Base-by-base conservation (phyloP, 1,140 invertebrate species). In the Papilio aristodemus region DNA sequence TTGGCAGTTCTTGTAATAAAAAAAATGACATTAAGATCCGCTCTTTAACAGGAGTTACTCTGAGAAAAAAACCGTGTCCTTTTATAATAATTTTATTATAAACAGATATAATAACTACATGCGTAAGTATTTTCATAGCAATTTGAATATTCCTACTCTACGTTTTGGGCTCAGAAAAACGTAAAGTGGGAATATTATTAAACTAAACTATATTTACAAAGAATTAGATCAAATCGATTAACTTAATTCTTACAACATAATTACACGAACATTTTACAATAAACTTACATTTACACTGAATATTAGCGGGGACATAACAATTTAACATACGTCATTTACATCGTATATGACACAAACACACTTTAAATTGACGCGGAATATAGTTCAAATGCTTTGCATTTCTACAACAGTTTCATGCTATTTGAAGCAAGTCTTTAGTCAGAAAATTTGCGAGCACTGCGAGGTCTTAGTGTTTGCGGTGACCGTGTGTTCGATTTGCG, bases 401-500 rank as follows among this genome's bases (percentile, higher is more conserved):
- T 91, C 89, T 39, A 89, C 64, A 77, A 76, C 81, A 46, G 69
- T 76, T 71, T 90, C 84, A 27, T 85, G 89, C 85, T 91, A 91
- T 85, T 91, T 90, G 67, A 82, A 91, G 74, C 89, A 91, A 9
- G 77, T 72, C 71, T 89, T 90, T 91, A 91, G 89, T 91, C 89
- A 91, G 87, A 91, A 91, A 87, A 90, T 91, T 73, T 88, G 86
- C 0, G 93, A 91, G 67, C 93, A 92, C 43, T 93, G 92, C 4
- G 92, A 89, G 10, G 93, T 92, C 66, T 89, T 91, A 27, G 91
- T 91, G 60, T 90, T 89, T 0, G 80, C 80, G 1, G 86, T 91
- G 32, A 89, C 90, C 60, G 93, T 93, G 62, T 93, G 92, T 80
- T 94, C 94, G 71, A 93, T 86, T 73, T 93, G 94, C n/a, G 93